These are phyloP conservation scores for Phortica magna DNA, from an alignment of 2,888 invertebrate genomes.

Conservation along the genomic window DNA sequence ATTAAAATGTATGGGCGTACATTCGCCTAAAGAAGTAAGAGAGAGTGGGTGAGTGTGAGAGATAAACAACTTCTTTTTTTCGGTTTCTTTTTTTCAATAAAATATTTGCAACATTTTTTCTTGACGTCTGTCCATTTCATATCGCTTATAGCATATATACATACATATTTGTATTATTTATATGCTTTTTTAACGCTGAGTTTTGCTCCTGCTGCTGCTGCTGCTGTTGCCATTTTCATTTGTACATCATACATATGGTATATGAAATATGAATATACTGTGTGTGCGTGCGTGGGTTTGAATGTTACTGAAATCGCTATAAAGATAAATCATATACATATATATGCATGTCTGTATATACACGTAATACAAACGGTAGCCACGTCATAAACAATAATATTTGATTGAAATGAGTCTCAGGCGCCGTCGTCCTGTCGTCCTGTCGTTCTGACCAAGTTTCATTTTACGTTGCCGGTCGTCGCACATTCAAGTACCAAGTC, in stretches of 20 bases:
- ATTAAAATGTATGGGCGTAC: background rate
- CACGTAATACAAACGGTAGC: constrained; percentile 27
- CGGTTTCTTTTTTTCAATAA: background rate
- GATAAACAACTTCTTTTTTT: background rate
- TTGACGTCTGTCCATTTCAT: background rate
- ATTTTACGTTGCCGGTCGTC: background rate
- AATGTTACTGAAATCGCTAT: constrained; percentile 45
- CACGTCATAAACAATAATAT: constrained; percentile 64
- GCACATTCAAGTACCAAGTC: background rate
- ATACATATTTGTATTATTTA: background rate
- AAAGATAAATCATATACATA: constrained; percentile 60
- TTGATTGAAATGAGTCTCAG: constrained; percentile 61
- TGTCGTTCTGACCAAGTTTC: constrained; percentile 11
- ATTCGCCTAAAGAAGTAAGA: background rate
- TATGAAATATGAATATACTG: background rate
- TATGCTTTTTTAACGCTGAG: background rate
- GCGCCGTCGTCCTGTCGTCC: background rate
- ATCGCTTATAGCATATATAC: background rate
- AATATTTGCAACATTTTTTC: constrained; percentile 6
- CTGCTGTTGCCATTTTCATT: constrained; percentile 5
- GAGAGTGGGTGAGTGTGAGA: background rate
- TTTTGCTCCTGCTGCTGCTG: background rate
- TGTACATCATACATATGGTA: background rate
- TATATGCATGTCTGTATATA: background rate
- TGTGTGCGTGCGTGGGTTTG: constrained; percentile 8